Base-by-base conservation (phyloP, 2,888 invertebrate genomes). In the Napeogenes inachia region DNA sequence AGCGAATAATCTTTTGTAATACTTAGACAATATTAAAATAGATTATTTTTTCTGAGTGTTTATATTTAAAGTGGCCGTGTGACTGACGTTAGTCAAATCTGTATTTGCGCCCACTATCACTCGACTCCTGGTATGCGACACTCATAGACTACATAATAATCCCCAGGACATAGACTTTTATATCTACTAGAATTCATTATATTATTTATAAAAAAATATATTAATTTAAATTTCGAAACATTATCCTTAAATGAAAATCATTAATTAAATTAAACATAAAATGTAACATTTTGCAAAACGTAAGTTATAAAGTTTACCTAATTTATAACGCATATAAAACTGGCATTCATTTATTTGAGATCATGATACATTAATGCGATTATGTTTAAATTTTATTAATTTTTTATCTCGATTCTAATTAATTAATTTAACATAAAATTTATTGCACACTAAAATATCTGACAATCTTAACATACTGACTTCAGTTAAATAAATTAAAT, bases 21-120 rank as follows among this genome's bases (percentile, higher is more conserved):
- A 35, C 35, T 35, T 35, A 35, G 6, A 35, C 35, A 35, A 35
- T 35, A 6, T 35, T 35, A 35, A 1, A 35, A 35, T 35, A 35
- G 35, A 35, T 35, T 42, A 12, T 42, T 42, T 10, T 42, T 10
- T 42, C 5, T 5, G 38, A 61, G 61, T 47, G 42, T 60, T 56
- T 62, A 57, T 60, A 54, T 21, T 58, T 68, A 62, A 65, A 63
- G 62, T 70, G 70, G 69, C 71, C 65, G 60, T 80, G 80, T 80
- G 80, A 81, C 73, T 71, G 85, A 86, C 86, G 75, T 77, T 74
- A 69, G 80, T 82, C 83, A 80, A 74, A 72, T 75, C 73, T 75
- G 73, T 89, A 88, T 89, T 89, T 89, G 84, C 77, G 75, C 76
- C 74, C 74, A 72, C 79, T 89, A 89, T 89, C 89, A 75, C 71